Evolutionary conservation across 1,140 invertebrate species (phyloP).

Genomic region (Anadara kagoshimensis): DNA sequence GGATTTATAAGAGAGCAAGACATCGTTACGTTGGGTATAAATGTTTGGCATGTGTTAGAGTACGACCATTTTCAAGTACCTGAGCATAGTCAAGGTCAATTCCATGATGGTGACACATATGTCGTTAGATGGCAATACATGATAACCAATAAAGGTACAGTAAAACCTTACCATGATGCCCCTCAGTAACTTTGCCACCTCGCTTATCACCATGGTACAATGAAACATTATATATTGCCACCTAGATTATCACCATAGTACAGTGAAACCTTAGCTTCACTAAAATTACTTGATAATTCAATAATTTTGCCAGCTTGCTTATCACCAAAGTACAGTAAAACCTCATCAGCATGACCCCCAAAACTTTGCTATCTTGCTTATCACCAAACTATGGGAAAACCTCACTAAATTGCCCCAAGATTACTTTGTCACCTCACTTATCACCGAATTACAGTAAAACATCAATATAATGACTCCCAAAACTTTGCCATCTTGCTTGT

Average conservation of each 20-base stretch:
- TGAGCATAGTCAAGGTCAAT: slow-evolving; percentile 81
- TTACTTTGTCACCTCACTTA: too few species aligned
- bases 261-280: too few species aligned
- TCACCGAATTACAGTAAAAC: too few species aligned
- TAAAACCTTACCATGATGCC: neutral
- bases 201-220: neutral
- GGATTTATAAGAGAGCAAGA: slow-evolving; percentile 78
- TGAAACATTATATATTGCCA: neutral
- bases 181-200: neutral
- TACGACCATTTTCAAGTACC: slow-evolving; percentile 83
- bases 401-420: too few species aligned
- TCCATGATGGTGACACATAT: slow-evolving; percentile 90
- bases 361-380: too few species aligned
- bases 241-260: neutral
- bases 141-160: slow-evolving; percentile 83
- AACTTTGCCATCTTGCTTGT: too few species aligned
- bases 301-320: too few species aligned
- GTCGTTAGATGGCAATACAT: slow-evolving; percentile 93
- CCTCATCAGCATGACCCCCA: too few species aligned
- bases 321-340: too few species aligned
- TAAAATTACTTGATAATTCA: too few species aligned
- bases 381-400: too few species aligned
- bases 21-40: slow-evolving; percentile 85
- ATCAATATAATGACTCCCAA: too few species aligned
- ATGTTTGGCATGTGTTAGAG: slow-evolving; percentile 90